Evolutionary conservation across 2,888 invertebrate genomes (phyloP).

Genomic region (Altica lythri): DNA sequence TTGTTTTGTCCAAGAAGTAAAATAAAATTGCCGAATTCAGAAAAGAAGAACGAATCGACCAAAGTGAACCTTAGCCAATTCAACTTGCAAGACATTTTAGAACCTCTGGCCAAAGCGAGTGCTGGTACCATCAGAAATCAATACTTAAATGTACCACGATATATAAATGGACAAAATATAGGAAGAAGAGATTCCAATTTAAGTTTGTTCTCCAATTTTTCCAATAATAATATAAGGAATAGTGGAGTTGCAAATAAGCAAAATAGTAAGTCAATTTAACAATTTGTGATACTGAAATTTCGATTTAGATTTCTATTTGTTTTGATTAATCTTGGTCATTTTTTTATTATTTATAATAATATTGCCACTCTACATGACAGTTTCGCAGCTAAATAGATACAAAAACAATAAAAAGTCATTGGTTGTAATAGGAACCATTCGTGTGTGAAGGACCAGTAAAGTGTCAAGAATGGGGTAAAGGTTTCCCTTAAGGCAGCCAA

Average conservation of each 20-base stretch:
- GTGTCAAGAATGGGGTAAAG: no score
- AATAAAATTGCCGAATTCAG: constrained; percentile 46
- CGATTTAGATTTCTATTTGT: no score
- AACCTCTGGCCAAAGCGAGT: constrained; percentile 53
- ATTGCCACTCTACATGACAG: no score
- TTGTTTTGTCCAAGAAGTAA: constrained; percentile 46
- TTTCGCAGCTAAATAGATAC: no score
- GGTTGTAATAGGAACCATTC: no score
- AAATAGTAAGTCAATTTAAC: constrained; percentile 41
- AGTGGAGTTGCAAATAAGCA: constrained; percentile 44
- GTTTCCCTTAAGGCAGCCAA: no score
- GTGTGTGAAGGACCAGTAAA: no score
- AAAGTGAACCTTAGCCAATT: constrained; percentile 59
- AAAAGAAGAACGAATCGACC: constrained; percentile 56
- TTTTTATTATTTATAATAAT: no score
- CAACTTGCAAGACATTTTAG: constrained; percentile 56
- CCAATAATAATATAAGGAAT: constrained; percentile 41
- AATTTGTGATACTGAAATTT: no score
- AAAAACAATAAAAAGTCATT: no score
- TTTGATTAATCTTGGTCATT: no score
- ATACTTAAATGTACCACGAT: constrained; percentile 78
- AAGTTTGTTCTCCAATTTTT: constrained; percentile 42
- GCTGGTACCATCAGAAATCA: constrained; percentile 65
- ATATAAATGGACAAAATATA: constrained; percentile 69
- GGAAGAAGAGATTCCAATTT: constrained; percentile 47